Conservation (phyloP, 2,888 invertebrate genomes). For the Chymomyza amoena region DNA sequence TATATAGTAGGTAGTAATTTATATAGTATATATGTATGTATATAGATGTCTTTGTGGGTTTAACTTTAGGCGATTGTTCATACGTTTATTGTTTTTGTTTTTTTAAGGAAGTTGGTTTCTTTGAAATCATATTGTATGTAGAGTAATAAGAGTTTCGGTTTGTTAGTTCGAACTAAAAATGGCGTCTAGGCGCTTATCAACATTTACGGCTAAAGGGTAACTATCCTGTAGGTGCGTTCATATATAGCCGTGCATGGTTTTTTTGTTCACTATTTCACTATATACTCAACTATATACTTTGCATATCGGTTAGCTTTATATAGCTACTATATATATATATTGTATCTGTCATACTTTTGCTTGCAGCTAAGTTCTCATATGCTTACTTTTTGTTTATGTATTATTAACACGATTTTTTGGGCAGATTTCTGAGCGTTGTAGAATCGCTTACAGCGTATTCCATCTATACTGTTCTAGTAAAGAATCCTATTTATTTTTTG, state of each 20-base stretch:
- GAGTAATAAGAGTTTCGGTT: not conserved
- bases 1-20: slow-evolving; percentile 4
- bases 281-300: slow-evolving; percentile 11
- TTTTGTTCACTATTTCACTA: slow-evolving; percentile 35
- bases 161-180: not conserved
- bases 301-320: slow-evolving; percentile 1
- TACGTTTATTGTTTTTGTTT: slow-evolving; percentile 49
- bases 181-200: slow-evolving; percentile 1
- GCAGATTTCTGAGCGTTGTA: not conserved
- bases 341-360: slow-evolving; percentile 50
- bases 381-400: slow-evolving; percentile 49
- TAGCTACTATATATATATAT: slow-evolving; percentile 6
- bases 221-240: slow-evolving; percentile 34
- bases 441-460: not conserved
- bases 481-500: not conserved
- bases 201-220: not conserved
- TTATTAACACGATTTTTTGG: slow-evolving; percentile 25
- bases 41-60: slow-evolving; percentile 42
- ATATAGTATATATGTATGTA: not conserved
- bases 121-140: slow-evolving; percentile 13
- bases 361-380: slow-evolving; percentile 69
- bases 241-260: slow-evolving; percentile 48
- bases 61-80: slow-evolving; percentile 57
- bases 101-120: slow-evolving; percentile 2
- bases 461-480: not conserved